Evolutionary conservation across 2,888 invertebrate species (phyloP).

Genomic region (Stenichneumon culpator): DNA sequence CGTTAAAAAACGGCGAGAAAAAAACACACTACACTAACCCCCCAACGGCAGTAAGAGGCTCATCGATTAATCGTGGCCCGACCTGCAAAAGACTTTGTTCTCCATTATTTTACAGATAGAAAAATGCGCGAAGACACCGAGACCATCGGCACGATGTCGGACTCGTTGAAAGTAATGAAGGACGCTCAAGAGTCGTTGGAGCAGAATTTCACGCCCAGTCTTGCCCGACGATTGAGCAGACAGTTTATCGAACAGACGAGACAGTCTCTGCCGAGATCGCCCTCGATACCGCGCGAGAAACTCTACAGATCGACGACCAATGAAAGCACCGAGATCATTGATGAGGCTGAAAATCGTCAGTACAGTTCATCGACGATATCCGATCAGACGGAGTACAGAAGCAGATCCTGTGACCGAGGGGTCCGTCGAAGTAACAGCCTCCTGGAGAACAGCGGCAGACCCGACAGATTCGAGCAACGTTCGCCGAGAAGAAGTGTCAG

Average conservation of each 20-base stretch:
- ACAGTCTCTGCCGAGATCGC: constrained; percentile 79
- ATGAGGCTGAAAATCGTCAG: constrained; percentile 51
- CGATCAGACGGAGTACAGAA: constrained; percentile 76
- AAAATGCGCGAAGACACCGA: constrained; percentile 56
- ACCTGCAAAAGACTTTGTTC: constrained; percentile 70
- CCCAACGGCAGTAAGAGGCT: constrained; percentile 48
- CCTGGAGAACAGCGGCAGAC: constrained; percentile 73
- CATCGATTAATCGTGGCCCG: constrained; percentile 64
- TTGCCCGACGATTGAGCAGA: constrained; percentile 82
- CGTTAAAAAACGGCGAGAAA: not conserved
- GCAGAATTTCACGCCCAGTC: constrained; percentile 81
- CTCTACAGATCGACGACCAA: constrained; percentile 72
- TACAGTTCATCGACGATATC: constrained; percentile 69
- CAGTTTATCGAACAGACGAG: constrained; percentile 82
- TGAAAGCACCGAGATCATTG: constrained; percentile 59
- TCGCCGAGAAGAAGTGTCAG: constrained; percentile 79
- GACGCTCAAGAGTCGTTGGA: constrained; percentile 77
- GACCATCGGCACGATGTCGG: constrained; percentile 55
- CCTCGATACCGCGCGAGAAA: constrained; percentile 78
- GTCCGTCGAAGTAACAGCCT: constrained; percentile 81
- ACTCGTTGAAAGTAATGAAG: constrained; percentile 65
- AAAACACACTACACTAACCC: not conserved
- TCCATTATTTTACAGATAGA: constrained; percentile 73
- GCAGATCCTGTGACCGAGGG: constrained; percentile 76
- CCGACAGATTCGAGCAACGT: constrained; percentile 69